These are phyloP conservation scores for Drosophila nr. perissopoda DNA, from an alignment of 2,888 invertebrate genomes.

Conservation along the genomic window DNA sequence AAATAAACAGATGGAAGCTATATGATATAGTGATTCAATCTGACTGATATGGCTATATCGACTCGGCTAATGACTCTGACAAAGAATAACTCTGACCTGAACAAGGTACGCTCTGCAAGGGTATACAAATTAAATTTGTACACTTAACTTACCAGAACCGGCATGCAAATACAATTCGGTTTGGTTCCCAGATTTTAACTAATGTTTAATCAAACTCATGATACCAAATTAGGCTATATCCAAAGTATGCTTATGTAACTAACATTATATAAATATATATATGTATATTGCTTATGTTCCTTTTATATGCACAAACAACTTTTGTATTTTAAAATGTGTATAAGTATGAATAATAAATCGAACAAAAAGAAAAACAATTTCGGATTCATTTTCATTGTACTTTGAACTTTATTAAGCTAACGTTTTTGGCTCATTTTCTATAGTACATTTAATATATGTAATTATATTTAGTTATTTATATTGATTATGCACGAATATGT, in stretches of 20 bases:
- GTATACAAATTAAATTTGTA: neutral
- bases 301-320: neutral
- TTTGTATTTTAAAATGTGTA: neutral
- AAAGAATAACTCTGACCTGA: neutral
- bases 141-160: neutral
- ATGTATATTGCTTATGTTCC: neutral
- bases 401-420: conserved; percentile 63
- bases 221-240: neutral
- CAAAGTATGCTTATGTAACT: neutral
- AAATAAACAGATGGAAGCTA: neutral
- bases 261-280: neutral
- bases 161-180: neutral
- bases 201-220: conserved; percentile 13
- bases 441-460: conserved; percentile 56
- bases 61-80: neutral
- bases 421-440: conserved; percentile 69
- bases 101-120: neutral
- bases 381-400: conserved; percentile 37
- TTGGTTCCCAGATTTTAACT: neutral
- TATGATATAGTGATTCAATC: neutral
- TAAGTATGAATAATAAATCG: neutral
- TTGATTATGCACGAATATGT: conserved; percentile 47
- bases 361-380: neutral
- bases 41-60: neutral
- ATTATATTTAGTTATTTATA: conserved; percentile 46